phyloP scores from a whole-genome alignment of 2,888 invertebrate species.

The Anoncus sp. region DNA sequence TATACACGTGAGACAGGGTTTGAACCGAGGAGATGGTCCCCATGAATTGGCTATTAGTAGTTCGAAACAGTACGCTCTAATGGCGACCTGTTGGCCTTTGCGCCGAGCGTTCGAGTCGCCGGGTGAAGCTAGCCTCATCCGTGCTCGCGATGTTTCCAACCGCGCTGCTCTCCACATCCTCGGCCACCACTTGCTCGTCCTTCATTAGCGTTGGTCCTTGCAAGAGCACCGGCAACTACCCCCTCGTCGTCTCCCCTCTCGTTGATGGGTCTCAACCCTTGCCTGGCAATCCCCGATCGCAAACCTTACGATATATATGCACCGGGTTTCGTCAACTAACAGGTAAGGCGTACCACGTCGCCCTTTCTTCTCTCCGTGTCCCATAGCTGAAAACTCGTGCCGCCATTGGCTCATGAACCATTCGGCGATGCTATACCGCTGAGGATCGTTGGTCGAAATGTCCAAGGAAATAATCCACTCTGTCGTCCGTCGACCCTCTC shows the following conservation, averaged over 20 bases:
- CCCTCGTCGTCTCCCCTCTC: conserved; percentile 33
- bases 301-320: conserved; percentile 18
- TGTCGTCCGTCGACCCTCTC: conserved; percentile 23
- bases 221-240: conserved; percentile 46
- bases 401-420: conserved; percentile 37
- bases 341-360: conserved; percentile 36
- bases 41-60: conserved; percentile 85
- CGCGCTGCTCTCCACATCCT: conserved; percentile 72
- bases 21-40: conserved; percentile 48
- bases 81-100: conserved; percentile 83
- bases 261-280: conserved; percentile 19
- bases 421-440: conserved; percentile 26
- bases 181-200: conserved; percentile 69
- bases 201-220: conserved; percentile 77
- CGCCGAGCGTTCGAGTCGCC: conserved; percentile 75
- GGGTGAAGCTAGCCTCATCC: conserved; percentile 69
- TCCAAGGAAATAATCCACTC: conserved; percentile 47
- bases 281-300: neutral
- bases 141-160: conserved; percentile 30
- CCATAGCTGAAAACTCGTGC: neutral
- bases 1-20: neutral
- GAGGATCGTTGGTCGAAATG: conserved; percentile 40
- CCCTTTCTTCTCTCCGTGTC: conserved; percentile 9
- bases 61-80: conserved; percentile 83
- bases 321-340: conserved; percentile 1